Evolutionary conservation across 2,888 invertebrate genomes (phyloP).

Genomic region (Macaria notata): DNA sequence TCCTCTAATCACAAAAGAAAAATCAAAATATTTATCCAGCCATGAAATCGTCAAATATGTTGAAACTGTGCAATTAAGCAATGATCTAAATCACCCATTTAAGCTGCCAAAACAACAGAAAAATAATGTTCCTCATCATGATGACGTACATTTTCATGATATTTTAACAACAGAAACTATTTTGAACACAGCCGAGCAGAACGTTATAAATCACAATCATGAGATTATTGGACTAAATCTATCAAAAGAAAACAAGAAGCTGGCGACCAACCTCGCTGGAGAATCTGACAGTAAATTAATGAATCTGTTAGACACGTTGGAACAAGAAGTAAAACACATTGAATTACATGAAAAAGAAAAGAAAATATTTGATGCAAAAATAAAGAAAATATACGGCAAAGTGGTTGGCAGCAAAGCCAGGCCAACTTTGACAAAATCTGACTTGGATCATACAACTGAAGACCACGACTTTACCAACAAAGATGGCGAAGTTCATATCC

Average conservation of each 20-base stretch:
- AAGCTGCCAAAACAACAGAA: not conserved
- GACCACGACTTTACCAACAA: not conserved
- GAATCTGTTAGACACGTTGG: conserved; percentile 54
- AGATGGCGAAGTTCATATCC: conserved; percentile 3
- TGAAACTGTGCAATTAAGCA: not conserved
- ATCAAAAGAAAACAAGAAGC: conserved; percentile 19
- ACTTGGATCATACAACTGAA: conserved; percentile 9
- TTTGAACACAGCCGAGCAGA: conserved; percentile 26
- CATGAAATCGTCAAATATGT: conserved; percentile 8
- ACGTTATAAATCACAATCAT: conserved; percentile 37
- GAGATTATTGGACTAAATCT: conserved; percentile 23
- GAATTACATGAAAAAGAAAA: conserved; percentile 51
- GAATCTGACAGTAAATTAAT: conserved; percentile 53
- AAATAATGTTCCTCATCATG: not conserved
- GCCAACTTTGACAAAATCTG: conserved; percentile 15
- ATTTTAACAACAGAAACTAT: conserved; percentile 9
- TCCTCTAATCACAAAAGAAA: conserved; percentile 4
- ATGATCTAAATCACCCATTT: not conserved
- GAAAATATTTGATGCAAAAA: conserved; percentile 58
- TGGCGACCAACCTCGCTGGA: conserved; percentile 28
- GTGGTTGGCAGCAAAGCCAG: conserved; percentile 43
- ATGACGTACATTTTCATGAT: conserved; percentile 4
- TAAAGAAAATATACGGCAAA: conserved; percentile 59
- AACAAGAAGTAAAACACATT: conserved; percentile 56
- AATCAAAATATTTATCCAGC: not conserved